phyloP scores from a whole-genome alignment of 1,140 invertebrate species.

The Chironomus striatipennis region DNA sequence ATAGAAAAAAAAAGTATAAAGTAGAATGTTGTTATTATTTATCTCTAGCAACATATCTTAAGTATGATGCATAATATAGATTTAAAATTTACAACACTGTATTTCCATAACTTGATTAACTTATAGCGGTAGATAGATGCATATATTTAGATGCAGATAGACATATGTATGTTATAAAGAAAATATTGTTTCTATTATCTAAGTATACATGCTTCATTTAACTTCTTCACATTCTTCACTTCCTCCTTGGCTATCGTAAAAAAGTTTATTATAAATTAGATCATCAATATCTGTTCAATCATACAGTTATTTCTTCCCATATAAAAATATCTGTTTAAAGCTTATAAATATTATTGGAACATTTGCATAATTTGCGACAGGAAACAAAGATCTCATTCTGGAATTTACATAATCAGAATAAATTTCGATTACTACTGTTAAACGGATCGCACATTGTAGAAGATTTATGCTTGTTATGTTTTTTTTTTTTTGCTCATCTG shows the following conservation, averaged over 20 bases:
- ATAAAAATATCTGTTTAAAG: neutral
- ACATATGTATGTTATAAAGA: neutral
- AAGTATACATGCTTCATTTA: neutral
- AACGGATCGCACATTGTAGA: neutral
- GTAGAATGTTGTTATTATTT: no score
- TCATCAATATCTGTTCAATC: neutral
- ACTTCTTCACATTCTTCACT: neutral
- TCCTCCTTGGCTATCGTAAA: neutral
- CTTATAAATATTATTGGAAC: neutral
- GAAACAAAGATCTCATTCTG: constrained; percentile 13
- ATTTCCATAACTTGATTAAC: neutral
- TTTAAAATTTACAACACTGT: no score
- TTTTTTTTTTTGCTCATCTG: neutral
- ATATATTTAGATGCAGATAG: neutral
- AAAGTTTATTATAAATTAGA: neutral
- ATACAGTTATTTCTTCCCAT: neutral
- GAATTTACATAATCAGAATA: constrained; percentile 10
- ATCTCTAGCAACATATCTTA: no score
- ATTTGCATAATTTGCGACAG: constrained; percentile 2
- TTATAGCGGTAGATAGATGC: neutral
- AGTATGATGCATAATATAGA: no score
- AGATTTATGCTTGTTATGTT: no score
- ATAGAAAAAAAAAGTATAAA: no score
- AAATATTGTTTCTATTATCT: neutral
- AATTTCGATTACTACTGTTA: neutral